Evolutionary conservation across 1,140 invertebrate genomes (phyloP).

Genomic region (Calliphora vicina): DNA sequence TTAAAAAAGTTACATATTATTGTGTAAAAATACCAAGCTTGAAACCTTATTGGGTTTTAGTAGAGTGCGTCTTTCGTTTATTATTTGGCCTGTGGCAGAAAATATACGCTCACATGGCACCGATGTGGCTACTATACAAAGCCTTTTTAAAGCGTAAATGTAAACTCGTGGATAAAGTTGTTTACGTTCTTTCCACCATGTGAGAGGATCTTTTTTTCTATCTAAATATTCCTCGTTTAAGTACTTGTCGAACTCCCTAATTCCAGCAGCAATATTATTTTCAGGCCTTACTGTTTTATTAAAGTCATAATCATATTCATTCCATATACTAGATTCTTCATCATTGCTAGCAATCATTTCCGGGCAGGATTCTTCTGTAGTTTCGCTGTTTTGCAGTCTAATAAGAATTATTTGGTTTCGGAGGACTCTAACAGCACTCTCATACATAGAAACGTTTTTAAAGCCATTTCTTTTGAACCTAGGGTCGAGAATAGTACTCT

Average conservation of each 20-base stretch:
- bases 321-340: no score
- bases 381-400: no score
- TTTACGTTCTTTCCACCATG: background rate
- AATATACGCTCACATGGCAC: background rate
- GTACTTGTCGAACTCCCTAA: background rate
- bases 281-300: no score
- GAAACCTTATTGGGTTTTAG: background rate
- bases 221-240: background rate
- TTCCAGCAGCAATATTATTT: no score
- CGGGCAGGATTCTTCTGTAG: no score
- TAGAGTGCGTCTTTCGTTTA: background rate
- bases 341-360: no score
- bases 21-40: background rate
- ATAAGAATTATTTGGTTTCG: no score
- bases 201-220: background rate
- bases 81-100: background rate
- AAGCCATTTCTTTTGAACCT: background rate
- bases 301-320: no score
- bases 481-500: background rate
- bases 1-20: background rate
- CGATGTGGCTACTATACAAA: background rate
- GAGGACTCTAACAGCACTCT: no score
- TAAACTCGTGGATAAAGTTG: background rate
- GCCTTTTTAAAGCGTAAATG: background rate
- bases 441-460: no score